A percentile compares a stretch with the other conserved stretches of the same genome.
Conservation (phyloP, 2,888 invertebrate genomes). For the Aquatica leii region DNA sequence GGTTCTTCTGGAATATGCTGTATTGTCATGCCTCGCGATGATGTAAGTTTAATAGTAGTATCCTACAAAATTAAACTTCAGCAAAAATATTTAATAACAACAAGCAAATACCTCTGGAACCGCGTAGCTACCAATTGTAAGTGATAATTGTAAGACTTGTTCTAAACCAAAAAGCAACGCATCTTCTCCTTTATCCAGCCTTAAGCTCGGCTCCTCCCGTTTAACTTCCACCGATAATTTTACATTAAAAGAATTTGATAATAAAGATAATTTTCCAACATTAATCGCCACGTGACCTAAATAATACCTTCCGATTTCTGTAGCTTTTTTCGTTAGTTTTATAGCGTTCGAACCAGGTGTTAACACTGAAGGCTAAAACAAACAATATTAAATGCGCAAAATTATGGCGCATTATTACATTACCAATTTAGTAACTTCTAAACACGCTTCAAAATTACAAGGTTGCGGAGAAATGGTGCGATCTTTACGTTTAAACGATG, state of each 20-base stretch:
- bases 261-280: slow-evolving; percentile 74
- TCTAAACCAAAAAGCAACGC: slow-evolving; percentile 84
- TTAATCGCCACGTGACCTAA: slow-evolving; percentile 75
- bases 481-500: slow-evolving; percentile 73
- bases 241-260: slow-evolving; percentile 70
- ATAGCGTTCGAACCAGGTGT: slow-evolving; percentile 73
- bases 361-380: slow-evolving; percentile 54
- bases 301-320: slow-evolving; percentile 74
- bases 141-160: slow-evolving; percentile 77
- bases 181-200: slow-evolving; percentile 65
- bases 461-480: slow-evolving; percentile 62
- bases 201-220: slow-evolving; percentile 58
- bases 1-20: slow-evolving; percentile 58
- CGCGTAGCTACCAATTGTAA: slow-evolving; percentile 80
- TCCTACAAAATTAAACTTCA: slow-evolving; percentile 58
- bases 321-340: slow-evolving; percentile 67
- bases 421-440: slow-evolving; percentile 53
- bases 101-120: slow-evolving; percentile 69
- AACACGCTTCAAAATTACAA: slow-evolving; percentile 49
- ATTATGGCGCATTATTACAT: slow-evolving; percentile 13
- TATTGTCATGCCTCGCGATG: slow-evolving; percentile 73
- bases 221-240: slow-evolving; percentile 63
- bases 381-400: neutral
- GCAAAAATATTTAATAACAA: neutral
- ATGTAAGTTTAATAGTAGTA: slow-evolving; percentile 68